Conservation (phyloP, 1,140 invertebrate genomes). For the Brachionus manjavacas region DNA sequence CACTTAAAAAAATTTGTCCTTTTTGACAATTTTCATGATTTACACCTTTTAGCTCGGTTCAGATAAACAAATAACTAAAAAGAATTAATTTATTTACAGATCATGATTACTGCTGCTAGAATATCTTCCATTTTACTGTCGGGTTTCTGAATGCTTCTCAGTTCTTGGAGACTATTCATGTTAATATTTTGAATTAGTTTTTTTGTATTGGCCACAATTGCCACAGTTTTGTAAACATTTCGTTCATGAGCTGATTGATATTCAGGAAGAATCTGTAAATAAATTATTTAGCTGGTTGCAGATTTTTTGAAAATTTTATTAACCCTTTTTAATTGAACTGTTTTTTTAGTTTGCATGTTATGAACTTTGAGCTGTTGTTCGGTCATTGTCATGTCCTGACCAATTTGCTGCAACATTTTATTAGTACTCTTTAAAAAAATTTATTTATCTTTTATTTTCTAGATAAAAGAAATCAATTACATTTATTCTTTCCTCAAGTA, state of each 20-base stretch:
- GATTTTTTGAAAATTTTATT: neutral
- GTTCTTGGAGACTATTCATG: slow-evolving; percentile 50
- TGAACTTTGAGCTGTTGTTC: slow-evolving; percentile 56
- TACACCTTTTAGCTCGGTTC: too few relatives aligned
- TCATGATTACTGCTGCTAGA: slow-evolving; percentile 56
- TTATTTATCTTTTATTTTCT: neutral
- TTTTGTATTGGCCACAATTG: slow-evolving; percentile 56
- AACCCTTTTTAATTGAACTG: slow-evolving; percentile 51
- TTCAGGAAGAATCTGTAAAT: slow-evolving; percentile 50
- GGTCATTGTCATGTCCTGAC: slow-evolving; percentile 55
- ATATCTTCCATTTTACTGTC: slow-evolving; percentile 54
- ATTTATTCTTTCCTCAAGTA: slow-evolving; percentile 54
- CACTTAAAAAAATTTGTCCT: too few relatives aligned
- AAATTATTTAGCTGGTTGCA: neutral
- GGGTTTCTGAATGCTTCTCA: slow-evolving; percentile 55
- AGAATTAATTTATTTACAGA: slow-evolving; percentile 47
- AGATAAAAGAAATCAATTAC: slow-evolving; percentile 44
- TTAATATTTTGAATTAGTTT: slow-evolving; percentile 55
- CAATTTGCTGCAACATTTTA: slow-evolving; percentile 55
- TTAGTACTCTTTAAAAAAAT: slow-evolving; percentile 49
- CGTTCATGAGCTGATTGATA: slow-evolving; percentile 57
- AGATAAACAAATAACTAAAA: too few relatives aligned
- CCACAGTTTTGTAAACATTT: slow-evolving; percentile 56
- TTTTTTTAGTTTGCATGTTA: slow-evolving; percentile 34
- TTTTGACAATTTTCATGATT: too few relatives aligned